phyloP scores from a whole-genome alignment of 2,888 invertebrate species.

The Acholoe squamosa region DNA sequence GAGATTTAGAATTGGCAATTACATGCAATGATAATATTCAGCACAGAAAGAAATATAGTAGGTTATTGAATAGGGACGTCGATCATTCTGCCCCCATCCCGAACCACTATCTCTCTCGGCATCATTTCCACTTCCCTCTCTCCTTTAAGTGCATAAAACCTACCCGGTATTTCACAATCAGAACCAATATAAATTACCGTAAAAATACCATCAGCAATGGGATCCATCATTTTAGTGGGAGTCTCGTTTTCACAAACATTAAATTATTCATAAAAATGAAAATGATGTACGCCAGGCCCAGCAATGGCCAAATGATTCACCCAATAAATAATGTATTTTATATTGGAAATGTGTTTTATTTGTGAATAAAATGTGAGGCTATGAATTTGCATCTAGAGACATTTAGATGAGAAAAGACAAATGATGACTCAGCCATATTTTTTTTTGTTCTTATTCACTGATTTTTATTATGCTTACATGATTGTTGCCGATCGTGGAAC shows the following conservation, averaged over 20 bases:
- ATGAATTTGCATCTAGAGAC: neutral
- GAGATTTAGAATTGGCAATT: no score
- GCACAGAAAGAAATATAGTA: no score
- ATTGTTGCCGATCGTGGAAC: constrained; percentile 40
- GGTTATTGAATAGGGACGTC: no score
- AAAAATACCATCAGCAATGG: neutral
- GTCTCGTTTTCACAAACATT: neutral
- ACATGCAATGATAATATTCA: no score
- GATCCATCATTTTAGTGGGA: constrained; percentile 1
- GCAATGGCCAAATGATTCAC: neutral
- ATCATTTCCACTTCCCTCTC: no score
- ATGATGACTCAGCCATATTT: neutral
- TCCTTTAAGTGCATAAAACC: no score
- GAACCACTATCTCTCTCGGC: no score
- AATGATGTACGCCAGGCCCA: neutral
- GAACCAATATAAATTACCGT: neutral
- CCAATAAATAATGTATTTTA: neutral
- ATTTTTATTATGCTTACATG: constrained; percentile 57
- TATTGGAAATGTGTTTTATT: neutral
- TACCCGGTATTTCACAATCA: no score
- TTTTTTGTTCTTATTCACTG: constrained; percentile 43
- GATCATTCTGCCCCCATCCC: no score
- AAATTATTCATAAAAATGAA: constrained; percentile 21
- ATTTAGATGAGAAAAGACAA: neutral
- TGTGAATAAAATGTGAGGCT: neutral